phyloP scores from a whole-genome alignment of 1,140 invertebrate genomes.

The Metaphire vulgaris region DNA sequence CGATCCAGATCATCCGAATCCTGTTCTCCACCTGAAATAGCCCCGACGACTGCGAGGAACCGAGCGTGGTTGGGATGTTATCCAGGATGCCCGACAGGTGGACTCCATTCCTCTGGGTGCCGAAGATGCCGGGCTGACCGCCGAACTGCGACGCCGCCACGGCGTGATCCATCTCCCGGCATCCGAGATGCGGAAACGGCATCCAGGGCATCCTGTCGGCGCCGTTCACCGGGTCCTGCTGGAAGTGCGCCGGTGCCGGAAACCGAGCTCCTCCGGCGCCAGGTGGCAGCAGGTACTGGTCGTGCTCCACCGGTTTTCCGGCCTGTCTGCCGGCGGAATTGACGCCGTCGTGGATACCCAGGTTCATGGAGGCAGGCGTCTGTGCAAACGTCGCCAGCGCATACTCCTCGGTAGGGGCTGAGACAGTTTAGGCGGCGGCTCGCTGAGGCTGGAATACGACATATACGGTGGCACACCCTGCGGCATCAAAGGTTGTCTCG shows the following conservation, averaged over 20 bases:
- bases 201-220: background rate
- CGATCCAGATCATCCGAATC: background rate
- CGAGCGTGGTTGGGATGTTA: background rate
- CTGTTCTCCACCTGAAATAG: background rate
- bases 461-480: background rate
- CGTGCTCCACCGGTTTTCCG: background rate
- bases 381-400: background rate
- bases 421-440: background rate
- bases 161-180: background rate
- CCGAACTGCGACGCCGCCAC: background rate
- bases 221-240: background rate
- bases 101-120: background rate
- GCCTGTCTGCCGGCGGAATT: background rate
- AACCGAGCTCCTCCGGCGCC: background rate
- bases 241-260: background rate
- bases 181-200: background rate
- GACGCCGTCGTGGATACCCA: background rate
- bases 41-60: background rate
- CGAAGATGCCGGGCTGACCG: no score
- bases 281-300: background rate
- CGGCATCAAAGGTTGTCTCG: background rate
- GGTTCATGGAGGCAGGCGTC: background rate
- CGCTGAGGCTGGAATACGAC: background rate
- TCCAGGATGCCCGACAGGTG: background rate
- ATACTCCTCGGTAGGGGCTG: background rate